Conservation (phyloP, 2,113 vertebrate species). For the Boleophthalmus pectinirostris region DNA sequence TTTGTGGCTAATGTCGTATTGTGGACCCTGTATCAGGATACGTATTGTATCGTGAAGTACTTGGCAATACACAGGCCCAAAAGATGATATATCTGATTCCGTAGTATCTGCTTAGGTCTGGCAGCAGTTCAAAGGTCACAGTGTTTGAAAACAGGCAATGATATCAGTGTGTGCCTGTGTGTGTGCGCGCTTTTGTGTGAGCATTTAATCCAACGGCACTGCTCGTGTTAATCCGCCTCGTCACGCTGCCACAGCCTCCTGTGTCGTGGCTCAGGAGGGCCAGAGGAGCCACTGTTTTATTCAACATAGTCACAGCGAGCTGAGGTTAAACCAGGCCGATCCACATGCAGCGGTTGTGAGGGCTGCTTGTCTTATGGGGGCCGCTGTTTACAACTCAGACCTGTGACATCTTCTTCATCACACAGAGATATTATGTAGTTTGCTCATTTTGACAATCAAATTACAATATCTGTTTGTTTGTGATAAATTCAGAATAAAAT, state of each 20-base stretch:
- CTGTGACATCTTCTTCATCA: not conserved
- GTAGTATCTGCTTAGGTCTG: not conserved
- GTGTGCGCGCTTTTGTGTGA: conserved; percentile 22
- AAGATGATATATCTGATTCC: not conserved
- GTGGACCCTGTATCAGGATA: too few species aligned
- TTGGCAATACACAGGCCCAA: too few species aligned
- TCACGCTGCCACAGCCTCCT: conserved; percentile 22
- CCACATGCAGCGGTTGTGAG: not conserved
- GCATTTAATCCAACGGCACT: conserved; percentile 47
- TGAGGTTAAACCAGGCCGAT: not conserved
- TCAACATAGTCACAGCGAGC: not conserved
- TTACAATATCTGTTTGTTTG: too few species aligned
- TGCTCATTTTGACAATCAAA: too few species aligned
- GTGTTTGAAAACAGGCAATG: conserved; percentile 24
- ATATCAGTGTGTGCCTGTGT: conserved; percentile 26
- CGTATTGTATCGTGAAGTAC: too few species aligned
- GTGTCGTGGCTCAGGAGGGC: conserved; percentile 15
- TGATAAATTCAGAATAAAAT: too few species aligned
- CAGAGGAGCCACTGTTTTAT: not conserved
- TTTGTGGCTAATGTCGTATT: too few species aligned
- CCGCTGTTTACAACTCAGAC: not conserved
- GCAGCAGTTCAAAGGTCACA: conserved; percentile 26
- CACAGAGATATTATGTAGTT: too few species aligned
- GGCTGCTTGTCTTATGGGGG: not conserved
- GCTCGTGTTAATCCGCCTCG: conserved; percentile 49